Percentiles rank a stretch among this genome's conserved stretches.
Evolutionary conservation across 2,797 vertebrate species (phyloP).

Genomic region (Thaleichthys pacificus): DNA sequence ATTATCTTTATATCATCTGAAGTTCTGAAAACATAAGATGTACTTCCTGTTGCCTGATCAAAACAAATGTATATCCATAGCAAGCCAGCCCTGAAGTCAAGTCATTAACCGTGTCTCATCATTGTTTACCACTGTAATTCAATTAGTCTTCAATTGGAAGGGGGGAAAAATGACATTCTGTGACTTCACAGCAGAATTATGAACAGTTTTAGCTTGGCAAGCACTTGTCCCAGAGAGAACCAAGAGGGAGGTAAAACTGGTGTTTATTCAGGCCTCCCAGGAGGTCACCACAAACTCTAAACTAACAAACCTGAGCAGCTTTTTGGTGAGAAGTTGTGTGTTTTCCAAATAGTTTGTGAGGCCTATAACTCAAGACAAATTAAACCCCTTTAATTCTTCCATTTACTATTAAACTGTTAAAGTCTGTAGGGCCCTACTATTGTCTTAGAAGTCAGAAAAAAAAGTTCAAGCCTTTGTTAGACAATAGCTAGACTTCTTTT

Average conservation of each 20-base stretch:
- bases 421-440: constrained; percentile 35
- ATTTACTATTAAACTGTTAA: constrained; percentile 48
- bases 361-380: constrained; percentile 64
- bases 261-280: constrained; percentile 87
- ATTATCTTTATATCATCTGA: constrained; percentile 58
- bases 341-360: constrained; percentile 70
- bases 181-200: constrained; percentile 90
- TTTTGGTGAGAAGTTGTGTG: constrained; percentile 78
- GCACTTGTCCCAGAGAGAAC: constrained; percentile 80
- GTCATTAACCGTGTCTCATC: constrained; percentile 82
- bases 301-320: constrained; percentile 82
- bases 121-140: constrained; percentile 87
- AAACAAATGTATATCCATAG: constrained; percentile 82
- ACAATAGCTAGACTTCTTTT: constrained; percentile 37
- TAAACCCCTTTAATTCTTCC: constrained; percentile 57
- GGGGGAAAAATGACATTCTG: constrained; percentile 86
- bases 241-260: constrained; percentile 84
- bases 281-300: constrained; percentile 78
- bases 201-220: constrained; percentile 84
- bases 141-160: constrained; percentile 87
- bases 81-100: constrained; percentile 82
- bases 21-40: constrained; percentile 59
- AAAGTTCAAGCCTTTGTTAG: constrained; percentile 42
- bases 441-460: constrained; percentile 37
- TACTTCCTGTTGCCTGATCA: constrained; percentile 74